Evolutionary conservation across 37 sponge, comb jelly and placozoan species (phyloP), one percentile per base, ranked within the genome.

Genomic region (Petrosia ficiformis): DNA sequence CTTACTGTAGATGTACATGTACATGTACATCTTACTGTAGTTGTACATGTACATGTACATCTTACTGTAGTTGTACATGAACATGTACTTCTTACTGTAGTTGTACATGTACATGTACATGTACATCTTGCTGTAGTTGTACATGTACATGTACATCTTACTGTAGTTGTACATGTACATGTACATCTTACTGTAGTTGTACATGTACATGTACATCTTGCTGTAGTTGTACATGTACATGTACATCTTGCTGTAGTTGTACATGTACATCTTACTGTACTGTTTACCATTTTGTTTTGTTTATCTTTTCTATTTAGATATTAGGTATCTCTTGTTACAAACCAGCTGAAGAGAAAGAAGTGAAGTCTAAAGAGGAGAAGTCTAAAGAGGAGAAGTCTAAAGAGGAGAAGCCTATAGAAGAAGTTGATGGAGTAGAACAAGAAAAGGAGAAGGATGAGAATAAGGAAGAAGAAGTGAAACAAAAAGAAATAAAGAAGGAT

Each of bases 301-400:
- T 16, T 24, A 26, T 16, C 28, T 64, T 26, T 28, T 24, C 31
- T 31, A 16, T 14, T 4, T 41, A 82, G 82, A 75, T 82, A 32
- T 21, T 82, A 34, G 82, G 74, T 1, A 74, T 82, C 16, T 65
- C 68, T 16, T 66, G 59, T 40, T 82, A 82, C 44, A 48, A 65
- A 21, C 77, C 77, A 43, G 63, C 39, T 3, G 8, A 48, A 48
- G 54, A 48, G 54, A 48, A 48, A 48, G 54, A 48, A 16, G 14
- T 16, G 54, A 48, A 3, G 1, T 4, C 1, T 2, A 39, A n/a
- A n/a, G n/a, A n/a, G n/a, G n/a, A n/a, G n/a, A n/a, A n/a, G n/a
- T n/a, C n/a, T n/a, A n/a, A n/a, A 25, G 78, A 60, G 64, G 29
- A 72, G 66, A 37, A 44, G 54, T 48, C 36, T 33, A 44, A 54